These are phyloP conservation scores for Halesus radiatus DNA, from an alignment of 1,140 invertebrate species.

Conservation along the genomic window DNA sequence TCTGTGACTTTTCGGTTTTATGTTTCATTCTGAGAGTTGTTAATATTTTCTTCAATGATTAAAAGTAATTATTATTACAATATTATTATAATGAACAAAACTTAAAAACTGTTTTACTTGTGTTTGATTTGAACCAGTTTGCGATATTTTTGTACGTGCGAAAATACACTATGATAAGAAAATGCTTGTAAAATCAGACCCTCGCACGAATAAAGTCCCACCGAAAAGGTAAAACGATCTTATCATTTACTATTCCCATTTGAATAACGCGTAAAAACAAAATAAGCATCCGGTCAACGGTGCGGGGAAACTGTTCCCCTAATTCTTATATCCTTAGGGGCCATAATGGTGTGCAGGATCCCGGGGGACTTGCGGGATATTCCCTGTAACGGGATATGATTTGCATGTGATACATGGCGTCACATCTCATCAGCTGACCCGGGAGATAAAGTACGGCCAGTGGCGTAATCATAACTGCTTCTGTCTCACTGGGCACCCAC, in stretches of 20 bases:
- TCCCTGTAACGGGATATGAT: conserved; percentile 37
- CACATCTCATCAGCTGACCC: conserved; percentile 54
- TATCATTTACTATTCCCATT: conserved; percentile 44
- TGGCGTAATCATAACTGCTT: conserved; percentile 57
- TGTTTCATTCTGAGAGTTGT: no score
- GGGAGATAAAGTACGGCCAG: conserved; percentile 52
- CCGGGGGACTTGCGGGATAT: conserved; percentile 13
- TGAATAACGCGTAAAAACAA: conserved; percentile 49
- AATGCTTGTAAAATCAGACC: no score
- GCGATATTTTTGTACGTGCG: no score
- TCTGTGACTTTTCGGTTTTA: no score
- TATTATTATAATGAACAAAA: no score
- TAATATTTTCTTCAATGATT: no score
- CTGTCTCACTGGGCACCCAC: conserved; percentile 52
- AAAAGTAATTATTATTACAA: no score
- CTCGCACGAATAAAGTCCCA: conserved; percentile 22
- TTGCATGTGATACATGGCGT: conserved; percentile 57
- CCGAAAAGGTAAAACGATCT: conserved; percentile 35
- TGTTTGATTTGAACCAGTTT: no score
- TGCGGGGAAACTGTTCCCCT: background rate
- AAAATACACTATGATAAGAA: no score
- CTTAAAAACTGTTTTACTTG: no score
- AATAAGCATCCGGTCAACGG: conserved; percentile 35
- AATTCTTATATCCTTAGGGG: background rate
- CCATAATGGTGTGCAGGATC: background rate